phyloP scores from a whole-genome alignment of 2,888 invertebrate genomes.

The Erebia ligea region DNA sequence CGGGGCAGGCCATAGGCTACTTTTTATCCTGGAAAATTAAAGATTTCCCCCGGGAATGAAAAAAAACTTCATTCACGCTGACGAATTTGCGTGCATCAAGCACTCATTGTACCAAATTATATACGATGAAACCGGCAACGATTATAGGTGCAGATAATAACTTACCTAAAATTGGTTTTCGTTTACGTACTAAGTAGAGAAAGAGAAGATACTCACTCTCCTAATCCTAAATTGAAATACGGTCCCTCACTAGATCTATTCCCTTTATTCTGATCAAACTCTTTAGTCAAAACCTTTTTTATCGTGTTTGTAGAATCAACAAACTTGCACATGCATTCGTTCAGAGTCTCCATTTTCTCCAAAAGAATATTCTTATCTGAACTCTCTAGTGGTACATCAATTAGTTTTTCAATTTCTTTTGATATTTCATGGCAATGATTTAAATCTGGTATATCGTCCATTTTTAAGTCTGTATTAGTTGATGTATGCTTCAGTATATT shows the following conservation, averaged over 20 bases:
- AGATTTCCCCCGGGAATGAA: too few relatives aligned
- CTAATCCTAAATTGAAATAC: conserved; percentile 62
- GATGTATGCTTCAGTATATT: conserved; percentile 66
- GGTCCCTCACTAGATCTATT: conserved; percentile 51
- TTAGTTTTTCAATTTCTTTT: conserved; percentile 58
- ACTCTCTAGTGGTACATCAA: conserved; percentile 50
- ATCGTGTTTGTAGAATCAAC: conserved; percentile 68
- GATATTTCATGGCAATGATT: conserved; percentile 55
- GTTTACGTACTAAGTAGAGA: neutral
- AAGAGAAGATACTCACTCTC: conserved; percentile 60
- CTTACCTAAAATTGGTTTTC: too few relatives aligned
- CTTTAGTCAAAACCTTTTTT: conserved; percentile 65
- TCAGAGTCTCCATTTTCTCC: conserved; percentile 66
- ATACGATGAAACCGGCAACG: too few relatives aligned
- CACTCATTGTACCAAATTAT: too few relatives aligned
- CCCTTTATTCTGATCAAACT: conserved; percentile 56
- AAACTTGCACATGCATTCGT: conserved; percentile 73
- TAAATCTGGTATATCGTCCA: conserved; percentile 57
- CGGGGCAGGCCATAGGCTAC: too few relatives aligned
- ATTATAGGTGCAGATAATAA: too few relatives aligned
- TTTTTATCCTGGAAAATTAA: too few relatives aligned
- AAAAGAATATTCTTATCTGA: conserved; percentile 56
- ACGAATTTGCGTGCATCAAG: too few relatives aligned
- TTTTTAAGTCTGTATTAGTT: conserved; percentile 63
- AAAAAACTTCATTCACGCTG: too few relatives aligned